Evolutionary conservation across 2,888 invertebrate genomes (phyloP).

Genomic region (Torymus texanus): DNA sequence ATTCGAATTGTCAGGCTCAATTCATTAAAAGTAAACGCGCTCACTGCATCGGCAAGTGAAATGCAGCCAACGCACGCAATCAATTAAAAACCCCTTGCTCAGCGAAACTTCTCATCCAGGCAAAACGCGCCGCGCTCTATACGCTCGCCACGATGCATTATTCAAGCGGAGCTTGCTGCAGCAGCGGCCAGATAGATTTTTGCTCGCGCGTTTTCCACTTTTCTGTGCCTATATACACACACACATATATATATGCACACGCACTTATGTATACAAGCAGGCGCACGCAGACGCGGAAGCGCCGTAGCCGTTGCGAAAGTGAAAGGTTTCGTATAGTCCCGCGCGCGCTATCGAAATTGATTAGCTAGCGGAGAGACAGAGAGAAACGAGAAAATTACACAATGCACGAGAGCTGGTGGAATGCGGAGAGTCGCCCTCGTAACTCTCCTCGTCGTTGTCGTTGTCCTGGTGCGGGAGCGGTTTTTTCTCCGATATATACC

Average conservation of each 20-base stretch:
- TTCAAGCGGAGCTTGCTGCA: slow-evolving; percentile 14
- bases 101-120: neutral
- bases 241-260: neutral
- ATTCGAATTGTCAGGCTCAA: too few relatives aligned
- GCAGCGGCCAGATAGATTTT: slow-evolving; percentile 7
- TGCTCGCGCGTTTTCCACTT: slow-evolving; percentile 26
- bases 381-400: slow-evolving; percentile 46
- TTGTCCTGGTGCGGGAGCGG: neutral
- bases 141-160: slow-evolving; percentile 29
- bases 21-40: neutral
- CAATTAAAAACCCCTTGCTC: too few relatives aligned
- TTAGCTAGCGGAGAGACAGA: slow-evolving; percentile 22
- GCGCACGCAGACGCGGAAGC: slow-evolving; percentile 40
- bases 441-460: slow-evolving; percentile 5
- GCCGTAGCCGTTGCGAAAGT: slow-evolving; percentile 41
- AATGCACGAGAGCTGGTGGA: slow-evolving; percentile 19
- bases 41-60: slow-evolving; percentile 22
- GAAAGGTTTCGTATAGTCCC: slow-evolving; percentile 54
- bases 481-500: neutral
- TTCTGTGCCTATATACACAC: neutral
- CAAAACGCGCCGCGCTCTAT: neutral
- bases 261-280: neutral
- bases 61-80: slow-evolving; percentile 22
- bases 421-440: slow-evolving; percentile 11
- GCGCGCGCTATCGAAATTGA: slow-evolving; percentile 49